Base-by-base conservation (phyloP, 2,797 vertebrate genomes). In the Muscicapa striata region DNA sequence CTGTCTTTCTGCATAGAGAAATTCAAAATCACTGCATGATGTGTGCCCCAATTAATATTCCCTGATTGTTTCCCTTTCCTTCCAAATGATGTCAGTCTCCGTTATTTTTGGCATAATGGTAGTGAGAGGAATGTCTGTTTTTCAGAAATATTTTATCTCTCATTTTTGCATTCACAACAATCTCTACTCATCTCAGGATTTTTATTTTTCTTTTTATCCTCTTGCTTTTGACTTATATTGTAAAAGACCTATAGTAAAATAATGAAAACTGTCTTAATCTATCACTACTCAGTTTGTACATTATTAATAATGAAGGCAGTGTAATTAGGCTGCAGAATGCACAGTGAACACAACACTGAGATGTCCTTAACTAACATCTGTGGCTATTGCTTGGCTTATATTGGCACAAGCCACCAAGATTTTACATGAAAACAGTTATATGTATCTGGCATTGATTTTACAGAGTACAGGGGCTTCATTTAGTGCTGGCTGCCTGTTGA, bases 241-340 rank as follows among this genome's bases (percentile, higher is more conserved):
- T 66, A 63, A 75, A 88, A 77, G 86, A 75, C 66, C 75, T 69
- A 34, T 64, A 90, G 52, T 66, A 82, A 92, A 93, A 90, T 74
- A 82, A 90, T 76, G 66, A 89, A 93, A 94, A 83, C 76, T 92
- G 75, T 78, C 95, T 89, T 75, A 59, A 85, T 93, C 76, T 83
- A 68, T 95, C 89, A 83, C 75, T 82, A 9, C 82, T 77, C 51
- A 21, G 46, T 93, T 90, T 87, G 87, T 68, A 27, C 15, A 1
- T 96, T 90, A 93, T 94, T 93, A 94, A 85, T 95, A 95, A 94
- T 43, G 93, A 95, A 89, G 92, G 68, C 90, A 95, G 89, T 85
- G 89, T 94, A 93, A 93, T 96, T 92, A 92, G 92, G 89, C 90
- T 94, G 88, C 78, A 91, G 82, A 95, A 91, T 48, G 61, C 84